Percentiles rank a stretch among this genome's conserved stretches.
phyloP scores from a whole-genome alignment of 2,797 vertebrate genomes.

The Megaceryle alcyon region DNA sequence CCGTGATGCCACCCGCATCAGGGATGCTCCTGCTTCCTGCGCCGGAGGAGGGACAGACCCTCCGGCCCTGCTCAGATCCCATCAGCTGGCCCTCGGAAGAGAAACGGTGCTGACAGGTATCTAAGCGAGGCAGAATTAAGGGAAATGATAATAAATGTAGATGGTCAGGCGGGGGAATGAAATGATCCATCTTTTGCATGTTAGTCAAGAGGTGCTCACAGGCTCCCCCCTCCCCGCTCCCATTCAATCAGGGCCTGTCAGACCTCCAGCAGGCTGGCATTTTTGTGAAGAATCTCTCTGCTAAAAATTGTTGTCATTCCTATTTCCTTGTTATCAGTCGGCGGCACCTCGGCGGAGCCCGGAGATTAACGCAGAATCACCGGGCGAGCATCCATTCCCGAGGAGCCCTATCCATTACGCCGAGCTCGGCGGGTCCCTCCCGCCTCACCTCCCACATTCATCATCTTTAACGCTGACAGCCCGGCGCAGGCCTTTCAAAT shows the following conservation, averaged over 20 bases:
- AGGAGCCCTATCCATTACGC: slow-evolving; percentile 81
- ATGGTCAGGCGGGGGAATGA: slow-evolving; percentile 82
- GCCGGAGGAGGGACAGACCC: accelerated
- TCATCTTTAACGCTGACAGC: slow-evolving; percentile 99
- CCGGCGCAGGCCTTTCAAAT: slow-evolving; percentile 84
- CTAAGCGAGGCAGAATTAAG: slow-evolving; percentile 74
- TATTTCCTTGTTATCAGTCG: slow-evolving; percentile 98
- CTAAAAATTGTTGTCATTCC: slow-evolving; percentile 99
- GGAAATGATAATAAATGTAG: slow-evolving; percentile 81
- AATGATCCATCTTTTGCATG: slow-evolving; percentile 91
- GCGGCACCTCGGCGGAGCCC: slow-evolving; percentile 82
- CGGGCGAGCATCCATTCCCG: slow-evolving; percentile 76
- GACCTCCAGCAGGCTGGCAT: slow-evolving; percentile 86
- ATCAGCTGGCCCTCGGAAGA: slow-evolving; percentile 55
- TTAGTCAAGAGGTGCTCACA: slow-evolving; percentile 77
- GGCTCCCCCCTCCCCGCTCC: slow-evolving; percentile 76
- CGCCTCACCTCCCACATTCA: slow-evolving; percentile 93
- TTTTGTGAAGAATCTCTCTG: slow-evolving; percentile 95
- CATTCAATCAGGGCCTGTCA: slow-evolving; percentile 94
- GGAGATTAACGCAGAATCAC: slow-evolving; percentile 90
- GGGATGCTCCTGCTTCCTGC: background rate
- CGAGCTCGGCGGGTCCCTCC: slow-evolving; percentile 79
- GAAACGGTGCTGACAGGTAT: slow-evolving; percentile 73
- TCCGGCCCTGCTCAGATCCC: slow-evolving; percentile 33
- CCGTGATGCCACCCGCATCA: accelerated